Percentiles rank a stretch among this genome's conserved stretches.
These are phyloP conservation scores for Cinclus cinclus DNA, from an alignment of 2,113 vertebrate genomes.

Conservation along the genomic window DNA sequence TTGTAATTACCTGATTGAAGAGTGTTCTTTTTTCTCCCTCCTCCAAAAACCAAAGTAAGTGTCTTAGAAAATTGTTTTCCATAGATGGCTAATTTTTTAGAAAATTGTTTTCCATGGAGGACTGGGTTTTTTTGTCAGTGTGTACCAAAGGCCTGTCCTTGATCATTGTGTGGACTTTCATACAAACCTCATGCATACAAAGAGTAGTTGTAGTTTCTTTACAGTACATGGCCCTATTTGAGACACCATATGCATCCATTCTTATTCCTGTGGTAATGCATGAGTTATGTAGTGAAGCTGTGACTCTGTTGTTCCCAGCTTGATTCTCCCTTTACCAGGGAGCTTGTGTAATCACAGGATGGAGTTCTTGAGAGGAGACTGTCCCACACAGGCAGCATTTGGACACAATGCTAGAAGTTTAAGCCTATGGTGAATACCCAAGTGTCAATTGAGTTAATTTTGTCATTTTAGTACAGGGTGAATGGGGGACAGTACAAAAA, in stretches of 20 bases:
- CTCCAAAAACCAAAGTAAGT: accelerated
- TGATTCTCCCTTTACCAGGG: background rate
- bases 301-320: background rate
- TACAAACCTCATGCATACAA: background rate
- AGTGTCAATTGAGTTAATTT: background rate
- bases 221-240: background rate
- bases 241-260: background rate
- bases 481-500: background rate
- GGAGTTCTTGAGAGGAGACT: background rate
- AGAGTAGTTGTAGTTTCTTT: background rate
- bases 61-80: background rate
- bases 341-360: background rate
- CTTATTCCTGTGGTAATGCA: background rate
- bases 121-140: background rate
- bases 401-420: accelerated
- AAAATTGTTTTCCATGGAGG: background rate
- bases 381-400: accelerated
- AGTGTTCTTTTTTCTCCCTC: background rate
- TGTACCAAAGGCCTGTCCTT: background rate
- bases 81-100: background rate
- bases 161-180: background rate
- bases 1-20: background rate
- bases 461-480: background rate
- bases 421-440: background rate
- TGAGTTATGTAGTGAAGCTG: background rate